Evolutionary conservation across 2,797 vertebrate genomes (phyloP).

Genomic region (Epinephelus malabaricus): DNA sequence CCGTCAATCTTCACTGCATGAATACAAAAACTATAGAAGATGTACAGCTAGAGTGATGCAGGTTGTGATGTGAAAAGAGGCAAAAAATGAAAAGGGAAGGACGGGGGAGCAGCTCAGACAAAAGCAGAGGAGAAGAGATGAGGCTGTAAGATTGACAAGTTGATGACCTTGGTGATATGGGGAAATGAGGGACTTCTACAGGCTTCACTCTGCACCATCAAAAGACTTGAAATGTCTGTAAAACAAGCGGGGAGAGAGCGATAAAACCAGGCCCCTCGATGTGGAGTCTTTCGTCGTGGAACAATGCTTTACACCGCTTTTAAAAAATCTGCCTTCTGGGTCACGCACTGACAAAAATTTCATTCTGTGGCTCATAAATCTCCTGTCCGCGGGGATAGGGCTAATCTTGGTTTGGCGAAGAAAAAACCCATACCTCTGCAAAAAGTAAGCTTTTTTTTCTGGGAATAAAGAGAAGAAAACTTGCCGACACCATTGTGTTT

Average conservation of each 20-base stretch:
- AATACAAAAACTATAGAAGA: not conserved
- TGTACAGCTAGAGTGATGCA: not conserved
- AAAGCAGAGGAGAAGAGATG: conserved; percentile 17
- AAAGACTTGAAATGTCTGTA: conserved; percentile 1
- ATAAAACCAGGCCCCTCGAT: not conserved
- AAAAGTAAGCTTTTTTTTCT: conserved; percentile 1
- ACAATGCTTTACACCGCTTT: conserved; percentile 28
- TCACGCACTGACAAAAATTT: conserved; percentile 31
- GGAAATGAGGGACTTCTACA: conserved; percentile 4
- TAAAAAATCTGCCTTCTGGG: conserved; percentile 42
- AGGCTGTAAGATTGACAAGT: conserved; percentile 26
- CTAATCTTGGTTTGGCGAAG: conserved; percentile 39
- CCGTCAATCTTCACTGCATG: not conserved
- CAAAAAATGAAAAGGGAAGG: not conserved
- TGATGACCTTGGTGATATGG: conserved; percentile 52
- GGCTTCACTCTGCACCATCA: conserved; percentile 5
- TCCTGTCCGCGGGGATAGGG: not conserved
- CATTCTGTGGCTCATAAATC: conserved; percentile 56
- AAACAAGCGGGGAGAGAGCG: conserved; percentile 17
- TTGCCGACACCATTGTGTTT: conserved; percentile 31
- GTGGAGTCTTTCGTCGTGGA: conserved; percentile 7
- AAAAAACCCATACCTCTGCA: conserved; percentile 57
- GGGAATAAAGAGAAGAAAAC: conserved; percentile 35
- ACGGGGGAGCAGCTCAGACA: conserved; percentile 6
- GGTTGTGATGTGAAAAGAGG: not conserved